Evolutionary conservation across 1,140 invertebrate genomes (phyloP).

Genomic region (Campoletis sonorensis): DNA sequence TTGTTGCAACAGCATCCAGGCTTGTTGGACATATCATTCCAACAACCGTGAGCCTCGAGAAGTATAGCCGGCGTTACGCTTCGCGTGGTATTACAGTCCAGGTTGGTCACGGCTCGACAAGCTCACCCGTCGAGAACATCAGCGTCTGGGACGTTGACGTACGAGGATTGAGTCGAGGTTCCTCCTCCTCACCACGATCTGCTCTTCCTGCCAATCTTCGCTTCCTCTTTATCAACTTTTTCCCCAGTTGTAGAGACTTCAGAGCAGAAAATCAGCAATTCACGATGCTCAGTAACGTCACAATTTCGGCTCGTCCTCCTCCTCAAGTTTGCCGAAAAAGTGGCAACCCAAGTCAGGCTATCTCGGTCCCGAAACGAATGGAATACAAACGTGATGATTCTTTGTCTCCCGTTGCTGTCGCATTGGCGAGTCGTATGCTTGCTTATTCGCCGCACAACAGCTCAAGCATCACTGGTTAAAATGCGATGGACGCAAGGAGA

Average conservation of each 20-base stretch:
- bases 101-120: conserved; percentile 39
- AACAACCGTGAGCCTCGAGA: neutral
- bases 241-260: neutral
- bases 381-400: conserved; percentile 33
- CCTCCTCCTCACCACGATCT: conserved; percentile 39
- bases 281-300: neutral
- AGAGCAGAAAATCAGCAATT: neutral
- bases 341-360: neutral
- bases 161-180: conserved; percentile 2
- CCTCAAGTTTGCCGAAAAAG: neutral
- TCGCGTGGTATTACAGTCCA: conserved; percentile 34
- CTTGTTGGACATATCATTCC: neutral
- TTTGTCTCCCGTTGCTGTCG: neutral
- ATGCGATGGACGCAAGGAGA: conserved; percentile 51
- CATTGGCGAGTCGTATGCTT: neutral
- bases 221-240: conserved; percentile 7
- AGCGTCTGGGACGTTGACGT: conserved; percentile 47
- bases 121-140: conserved; percentile 13
- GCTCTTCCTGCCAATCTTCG: conserved; percentile 34
- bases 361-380: conserved; percentile 4
- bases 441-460: neutral
- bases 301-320: neutral
- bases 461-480: conserved; percentile 34
- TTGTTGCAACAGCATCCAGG: neutral
- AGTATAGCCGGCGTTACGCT: neutral